Evolutionary conservation across 2,797 vertebrate genomes (phyloP), one percentile per base, ranked within the genome.

Genomic region (Oryzias sinensis): DNA sequence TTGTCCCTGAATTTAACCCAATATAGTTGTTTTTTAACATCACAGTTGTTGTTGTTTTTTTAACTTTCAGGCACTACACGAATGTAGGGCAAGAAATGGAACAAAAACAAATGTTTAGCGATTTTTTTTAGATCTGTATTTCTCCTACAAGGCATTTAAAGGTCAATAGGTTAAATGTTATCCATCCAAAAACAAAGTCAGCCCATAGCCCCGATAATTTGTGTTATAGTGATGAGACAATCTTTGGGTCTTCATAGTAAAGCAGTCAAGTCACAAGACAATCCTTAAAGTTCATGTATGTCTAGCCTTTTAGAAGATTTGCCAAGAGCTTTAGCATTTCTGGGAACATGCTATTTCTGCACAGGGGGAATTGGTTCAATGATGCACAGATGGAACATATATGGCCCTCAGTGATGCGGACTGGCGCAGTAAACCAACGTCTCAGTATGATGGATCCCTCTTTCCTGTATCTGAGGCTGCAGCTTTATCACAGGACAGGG

Each of bases 401-500:
- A 80, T 52, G 70, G 87, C 70, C 77, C 89, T 88, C 89, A 65
- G 70, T 67, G 80, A 84, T 70, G 80, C 44, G 22, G 82, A 88
- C 82, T 87, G 82, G 83, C 76, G 71, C 83, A 72, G 74, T 74
- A 74, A 79, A 70, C 67, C 82, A 68, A 67, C 68, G 76, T 75
- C 81, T 86, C 77, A 40, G 46, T 42, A 54, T 84, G 86, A 90
- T 89, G 84, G 83, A 89, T 90, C 86, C 81, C 65, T 81, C 80
- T 68, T 84, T 87, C 82, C 82, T 85, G 79, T 86, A 77, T 82
- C 71, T 14, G 62, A 72, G 86, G 84, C 89, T 87, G 79, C 80
- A 85, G 85, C 87, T 92, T 92, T 90, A 92, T 92, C 90, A 86
- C 87, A 85, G 83, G 72, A 83, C 74, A 63, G 87, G 86, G 87